A percentile compares a stretch with the other conserved stretches of the same genome.
Conservation (phyloP, 2,113 vertebrate species). For the Tyrannus savana region DNA sequence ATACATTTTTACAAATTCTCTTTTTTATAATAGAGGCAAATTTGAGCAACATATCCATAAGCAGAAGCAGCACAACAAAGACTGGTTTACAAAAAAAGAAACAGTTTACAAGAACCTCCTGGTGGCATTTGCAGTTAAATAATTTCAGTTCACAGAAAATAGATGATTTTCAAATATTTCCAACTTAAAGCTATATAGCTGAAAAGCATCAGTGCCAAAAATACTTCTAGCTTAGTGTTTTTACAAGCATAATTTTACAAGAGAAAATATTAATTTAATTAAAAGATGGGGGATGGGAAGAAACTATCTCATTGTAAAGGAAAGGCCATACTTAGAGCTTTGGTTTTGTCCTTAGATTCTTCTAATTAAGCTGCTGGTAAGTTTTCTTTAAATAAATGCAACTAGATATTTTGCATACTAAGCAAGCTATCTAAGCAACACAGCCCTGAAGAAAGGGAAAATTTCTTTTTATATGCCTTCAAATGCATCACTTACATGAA, state of each 20-base stretch:
- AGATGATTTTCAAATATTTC: background rate
- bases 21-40: background rate
- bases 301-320: background rate
- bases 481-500: background rate
- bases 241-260: background rate
- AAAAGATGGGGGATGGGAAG: background rate
- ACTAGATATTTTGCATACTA: background rate
- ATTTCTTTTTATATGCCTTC: background rate
- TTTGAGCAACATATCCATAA: background rate
- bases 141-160: background rate
- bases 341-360: background rate
- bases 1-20: background rate
- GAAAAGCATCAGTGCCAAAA: background rate
- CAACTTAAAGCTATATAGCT: background rate
- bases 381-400: background rate
- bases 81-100: background rate
- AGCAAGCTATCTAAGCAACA: background rate
- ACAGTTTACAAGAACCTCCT: background rate
- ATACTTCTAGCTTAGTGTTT: background rate
- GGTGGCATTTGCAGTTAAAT: background rate
- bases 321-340: background rate
- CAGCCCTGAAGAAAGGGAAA: background rate
- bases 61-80: background rate
- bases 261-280: background rate
- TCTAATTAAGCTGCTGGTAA: background rate